A percentile compares a stretch with the other conserved stretches of the same genome.
These are phyloP conservation scores for Petrocephalus sullivani DNA, from an alignment of 2,797 vertebrate species.

Conservation along the genomic window DNA sequence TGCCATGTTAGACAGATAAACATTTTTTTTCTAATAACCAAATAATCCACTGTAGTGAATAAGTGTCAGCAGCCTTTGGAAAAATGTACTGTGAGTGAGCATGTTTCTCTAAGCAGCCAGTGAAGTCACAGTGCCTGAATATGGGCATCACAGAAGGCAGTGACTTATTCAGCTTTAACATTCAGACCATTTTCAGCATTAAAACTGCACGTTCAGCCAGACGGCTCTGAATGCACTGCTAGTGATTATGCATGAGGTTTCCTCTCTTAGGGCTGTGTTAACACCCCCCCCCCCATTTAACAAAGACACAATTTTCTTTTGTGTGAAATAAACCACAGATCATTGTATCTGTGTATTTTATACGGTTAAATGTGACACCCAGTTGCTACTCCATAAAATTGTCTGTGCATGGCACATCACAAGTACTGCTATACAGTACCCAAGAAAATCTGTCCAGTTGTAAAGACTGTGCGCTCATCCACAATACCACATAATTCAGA, in stretches of 20 bases:
- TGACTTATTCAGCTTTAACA: neutral
- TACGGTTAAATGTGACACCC: neutral
- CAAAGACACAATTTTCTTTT: neutral
- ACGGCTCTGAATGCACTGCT: neutral
- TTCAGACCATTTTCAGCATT: neutral
- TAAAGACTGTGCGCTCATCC: neutral
- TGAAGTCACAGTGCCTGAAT: neutral
- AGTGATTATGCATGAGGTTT: neutral
- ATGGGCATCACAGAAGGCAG: neutral
- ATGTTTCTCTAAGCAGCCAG: neutral
- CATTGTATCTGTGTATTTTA: neutral
- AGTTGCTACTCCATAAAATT: neutral
- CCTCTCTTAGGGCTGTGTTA: neutral
- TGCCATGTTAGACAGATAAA: neutral
- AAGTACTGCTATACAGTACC: neutral
- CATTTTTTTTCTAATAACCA: neutral
- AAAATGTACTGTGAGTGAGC: neutral
- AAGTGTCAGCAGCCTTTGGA: neutral
- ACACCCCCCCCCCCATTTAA: neutral
- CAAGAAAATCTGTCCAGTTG: neutral
- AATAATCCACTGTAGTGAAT: neutral
- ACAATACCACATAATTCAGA: neutral
- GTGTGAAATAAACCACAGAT: neutral
- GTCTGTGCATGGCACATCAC: neutral
- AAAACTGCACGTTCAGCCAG: neutral